Evolutionary conservation across 2,113 vertebrate species (phyloP).

Genomic region (Thymallus thymallus): DNA sequence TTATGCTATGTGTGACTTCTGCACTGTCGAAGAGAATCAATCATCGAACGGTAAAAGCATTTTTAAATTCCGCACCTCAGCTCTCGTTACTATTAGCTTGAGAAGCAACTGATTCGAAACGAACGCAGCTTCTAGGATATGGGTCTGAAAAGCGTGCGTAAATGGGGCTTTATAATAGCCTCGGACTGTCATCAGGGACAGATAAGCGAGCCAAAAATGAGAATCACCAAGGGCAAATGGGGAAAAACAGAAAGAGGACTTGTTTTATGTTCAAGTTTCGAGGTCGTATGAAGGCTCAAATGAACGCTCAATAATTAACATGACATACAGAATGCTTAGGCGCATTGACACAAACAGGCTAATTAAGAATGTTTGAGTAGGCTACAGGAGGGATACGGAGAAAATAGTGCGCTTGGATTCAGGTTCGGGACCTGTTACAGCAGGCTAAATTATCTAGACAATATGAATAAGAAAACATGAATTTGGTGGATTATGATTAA

Average conservation of each 20-base stretch:
- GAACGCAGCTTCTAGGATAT: slow-evolving; percentile 2
- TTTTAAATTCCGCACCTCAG: background rate
- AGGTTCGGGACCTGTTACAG: slow-evolving; percentile 32
- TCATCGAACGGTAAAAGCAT: slow-evolving; percentile 1
- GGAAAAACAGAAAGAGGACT: slow-evolving; percentile 1
- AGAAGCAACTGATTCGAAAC: background rate
- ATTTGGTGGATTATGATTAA: too few relatives aligned
- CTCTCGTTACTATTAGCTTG: too few relatives aligned
- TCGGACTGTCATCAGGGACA: slow-evolving; percentile 18
- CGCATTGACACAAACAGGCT: slow-evolving; percentile 47
- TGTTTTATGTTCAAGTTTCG: background rate
- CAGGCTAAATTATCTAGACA: too few relatives aligned
- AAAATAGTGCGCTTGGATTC: slow-evolving; percentile 29
- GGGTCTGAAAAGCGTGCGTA: slow-evolving; percentile 34
- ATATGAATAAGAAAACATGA: too few relatives aligned
- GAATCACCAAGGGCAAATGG: slow-evolving; percentile 49
- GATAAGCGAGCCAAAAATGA: background rate
- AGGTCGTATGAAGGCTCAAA: slow-evolving; percentile 8
- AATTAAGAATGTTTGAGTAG: slow-evolving; percentile 61
- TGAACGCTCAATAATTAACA: slow-evolving; percentile 35
- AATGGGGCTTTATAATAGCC: slow-evolving; percentile 37
- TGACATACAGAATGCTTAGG: slow-evolving; percentile 42
- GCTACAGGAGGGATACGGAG: slow-evolving; percentile 18
- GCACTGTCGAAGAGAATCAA: slow-evolving; percentile 6
- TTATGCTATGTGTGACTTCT: background rate